Evolutionary conservation across 2,797 vertebrate genomes (phyloP).

Genomic region (Microhierax caerulescens): DNA sequence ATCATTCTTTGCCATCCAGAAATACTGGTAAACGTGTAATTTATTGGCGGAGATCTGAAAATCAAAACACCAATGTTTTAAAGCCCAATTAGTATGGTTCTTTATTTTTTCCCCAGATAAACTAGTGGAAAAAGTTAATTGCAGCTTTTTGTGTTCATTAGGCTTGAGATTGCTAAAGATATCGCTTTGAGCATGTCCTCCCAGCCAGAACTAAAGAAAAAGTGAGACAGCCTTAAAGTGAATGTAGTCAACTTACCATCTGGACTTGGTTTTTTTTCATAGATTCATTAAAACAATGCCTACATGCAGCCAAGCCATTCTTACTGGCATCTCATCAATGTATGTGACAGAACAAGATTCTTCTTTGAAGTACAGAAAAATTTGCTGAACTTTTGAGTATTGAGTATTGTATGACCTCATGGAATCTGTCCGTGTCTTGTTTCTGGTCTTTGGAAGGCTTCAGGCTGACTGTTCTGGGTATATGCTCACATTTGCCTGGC

Average conservation of each 20-base stretch:
- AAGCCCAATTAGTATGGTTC: background rate
- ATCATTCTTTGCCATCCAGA: background rate
- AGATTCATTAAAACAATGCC: background rate
- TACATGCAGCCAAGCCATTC: background rate
- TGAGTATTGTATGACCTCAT: background rate
- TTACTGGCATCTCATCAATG: background rate
- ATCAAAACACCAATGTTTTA: background rate
- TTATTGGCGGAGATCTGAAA: background rate
- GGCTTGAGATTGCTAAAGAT: background rate
- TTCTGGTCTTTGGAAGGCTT: background rate
- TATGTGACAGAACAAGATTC: background rate
- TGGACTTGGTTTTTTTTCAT: background rate
- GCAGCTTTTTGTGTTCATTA: background rate
- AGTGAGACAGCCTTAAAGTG: background rate
- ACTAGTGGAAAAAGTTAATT: background rate
- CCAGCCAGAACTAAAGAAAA: background rate
- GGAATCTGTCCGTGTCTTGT: background rate
- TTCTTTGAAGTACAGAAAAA: background rate
- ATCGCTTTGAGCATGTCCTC: background rate
- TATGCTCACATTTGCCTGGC: background rate
- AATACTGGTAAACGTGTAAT: background rate
- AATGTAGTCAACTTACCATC: background rate
- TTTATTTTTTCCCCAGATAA: background rate
- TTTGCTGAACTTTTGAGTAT: background rate
- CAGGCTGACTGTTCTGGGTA: background rate